Conservation (phyloP, 2,113 vertebrate genomes). For the Nothoprocta perdicaria region DNA sequence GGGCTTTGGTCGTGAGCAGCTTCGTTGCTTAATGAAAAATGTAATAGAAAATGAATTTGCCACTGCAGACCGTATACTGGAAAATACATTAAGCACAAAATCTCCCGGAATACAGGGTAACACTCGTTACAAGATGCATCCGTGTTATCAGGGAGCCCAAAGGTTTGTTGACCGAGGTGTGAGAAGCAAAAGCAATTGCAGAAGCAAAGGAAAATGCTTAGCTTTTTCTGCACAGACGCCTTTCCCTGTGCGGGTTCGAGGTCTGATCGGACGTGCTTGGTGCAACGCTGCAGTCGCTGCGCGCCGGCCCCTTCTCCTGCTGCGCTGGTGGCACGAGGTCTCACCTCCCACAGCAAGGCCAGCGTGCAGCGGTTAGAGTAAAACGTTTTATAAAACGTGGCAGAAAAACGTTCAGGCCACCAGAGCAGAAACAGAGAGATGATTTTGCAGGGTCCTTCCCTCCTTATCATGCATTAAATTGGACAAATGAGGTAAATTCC, state of each 20-base stretch:
- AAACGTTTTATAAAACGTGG: not conserved
- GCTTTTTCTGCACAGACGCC: not conserved
- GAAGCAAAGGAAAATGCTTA: not conserved
- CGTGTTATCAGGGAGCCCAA: not conserved
- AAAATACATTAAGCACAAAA: not conserved
- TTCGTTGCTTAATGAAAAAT: not conserved
- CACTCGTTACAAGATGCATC: not conserved
- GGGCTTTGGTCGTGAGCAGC: not conserved
- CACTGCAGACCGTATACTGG: not conserved
- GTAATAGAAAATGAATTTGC: not conserved
- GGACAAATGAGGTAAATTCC: not conserved
- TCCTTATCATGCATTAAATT: not conserved
- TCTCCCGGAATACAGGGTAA: not conserved
- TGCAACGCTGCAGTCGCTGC: not conserved
- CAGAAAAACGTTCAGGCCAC: not conserved
- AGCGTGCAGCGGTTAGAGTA: accelerated
- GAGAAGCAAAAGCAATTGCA: not conserved
- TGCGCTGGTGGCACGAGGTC: too few species aligned
- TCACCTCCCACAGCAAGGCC: too few species aligned
- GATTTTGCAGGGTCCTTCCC: not conserved
- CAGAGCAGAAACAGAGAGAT: not conserved
- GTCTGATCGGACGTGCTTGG: accelerated
- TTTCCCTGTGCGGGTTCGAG: not conserved
- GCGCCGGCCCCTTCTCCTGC: not conserved
- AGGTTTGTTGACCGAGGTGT: not conserved